Evolutionary conservation across 2,888 invertebrate species (phyloP), one percentile per base, ranked within the genome.

Genomic region (Mimachlamys varia): DNA sequence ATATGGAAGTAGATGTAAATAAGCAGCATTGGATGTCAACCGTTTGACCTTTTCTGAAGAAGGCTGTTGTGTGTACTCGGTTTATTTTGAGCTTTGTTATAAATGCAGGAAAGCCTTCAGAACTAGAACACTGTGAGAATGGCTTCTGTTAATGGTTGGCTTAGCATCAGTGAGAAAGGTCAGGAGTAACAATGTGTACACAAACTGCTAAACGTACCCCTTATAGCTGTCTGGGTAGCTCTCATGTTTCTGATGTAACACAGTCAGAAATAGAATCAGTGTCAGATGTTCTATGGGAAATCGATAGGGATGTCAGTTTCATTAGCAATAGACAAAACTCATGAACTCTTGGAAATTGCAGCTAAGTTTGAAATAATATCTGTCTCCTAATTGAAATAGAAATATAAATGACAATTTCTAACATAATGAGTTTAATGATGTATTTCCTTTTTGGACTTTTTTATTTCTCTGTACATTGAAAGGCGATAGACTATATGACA

Each of bases 31-130:
- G 12, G 22, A 33, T 53, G 27, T 27, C 12, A 13, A 33, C 76
- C 33, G 76, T 76, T 76, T 76, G 76, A 76, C 76, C 76, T 76
- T 76, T 76, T 5, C 76, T 2, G 33, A 76, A 76, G 27, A 76
- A 76, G 76, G 76, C 76, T 76, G 76, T 76, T 76, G 27, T 76
- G 22, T 76, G 76, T 27, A 22, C 76, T 76, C 33, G 0, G 76
- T 76, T 76, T 76, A 76, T 76, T 76, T 76, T 76, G 76, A 76
- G 76, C 27, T 76, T 76, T 76, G 76, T 33, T 76, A 76, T 76
- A 76, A 22, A 27, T 17, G 17, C 62, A 62, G n/a, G 7, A 62
- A 62, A 62, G 62, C n/a, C 7, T 76, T 76, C 22, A 33, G 76
- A 76, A 76, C 76, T 76, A 76, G 76, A 15, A 76, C 76, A 27